A percentile compares a stretch with the other conserved stretches of the same genome.
Evolutionary conservation across 2,797 vertebrate genomes (phyloP).

Genomic region (Rallus crepitans): DNA sequence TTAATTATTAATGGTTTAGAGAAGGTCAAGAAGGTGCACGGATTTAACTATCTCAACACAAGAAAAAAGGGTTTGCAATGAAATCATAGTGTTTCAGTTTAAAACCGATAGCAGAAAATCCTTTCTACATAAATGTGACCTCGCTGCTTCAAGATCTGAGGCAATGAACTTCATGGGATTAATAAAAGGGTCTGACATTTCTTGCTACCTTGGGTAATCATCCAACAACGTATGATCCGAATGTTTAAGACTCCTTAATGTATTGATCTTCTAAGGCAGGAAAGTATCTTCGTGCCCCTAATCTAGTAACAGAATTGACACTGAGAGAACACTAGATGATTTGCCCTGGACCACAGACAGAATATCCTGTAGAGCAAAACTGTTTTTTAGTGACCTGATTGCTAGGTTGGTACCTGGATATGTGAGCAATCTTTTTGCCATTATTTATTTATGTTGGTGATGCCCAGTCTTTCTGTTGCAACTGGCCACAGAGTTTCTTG

Average conservation of each 20-base stretch:
- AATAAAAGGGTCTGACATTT: constrained; percentile 15
- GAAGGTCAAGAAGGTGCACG: not conserved
- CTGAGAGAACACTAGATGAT: not conserved
- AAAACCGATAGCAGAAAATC: constrained; percentile 4
- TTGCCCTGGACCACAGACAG: not conserved
- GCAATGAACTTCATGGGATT: not conserved
- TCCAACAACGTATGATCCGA: not conserved
- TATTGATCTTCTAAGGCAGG: constrained; percentile 4
- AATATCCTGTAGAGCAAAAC: not conserved
- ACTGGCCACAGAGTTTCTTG: not conserved
- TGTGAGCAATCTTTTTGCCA: not conserved
- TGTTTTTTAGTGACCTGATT: not conserved
- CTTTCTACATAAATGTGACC: not conserved
- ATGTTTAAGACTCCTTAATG: not conserved
- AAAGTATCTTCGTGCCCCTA: not conserved
- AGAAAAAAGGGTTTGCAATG: constrained; percentile 15
- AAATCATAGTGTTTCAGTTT: constrained; percentile 8
- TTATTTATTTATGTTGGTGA: not conserved
- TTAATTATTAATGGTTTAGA: constrained; percentile 61
- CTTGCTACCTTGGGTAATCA: not conserved
- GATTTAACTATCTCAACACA: not conserved
- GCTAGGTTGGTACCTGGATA: not conserved
- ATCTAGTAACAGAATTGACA: not conserved
- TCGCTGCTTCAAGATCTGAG: not conserved
- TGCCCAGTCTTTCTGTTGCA: not conserved